Base-by-base conservation (phyloP, 2,888 invertebrate genomes). In the Onchidella celtica region DNA sequence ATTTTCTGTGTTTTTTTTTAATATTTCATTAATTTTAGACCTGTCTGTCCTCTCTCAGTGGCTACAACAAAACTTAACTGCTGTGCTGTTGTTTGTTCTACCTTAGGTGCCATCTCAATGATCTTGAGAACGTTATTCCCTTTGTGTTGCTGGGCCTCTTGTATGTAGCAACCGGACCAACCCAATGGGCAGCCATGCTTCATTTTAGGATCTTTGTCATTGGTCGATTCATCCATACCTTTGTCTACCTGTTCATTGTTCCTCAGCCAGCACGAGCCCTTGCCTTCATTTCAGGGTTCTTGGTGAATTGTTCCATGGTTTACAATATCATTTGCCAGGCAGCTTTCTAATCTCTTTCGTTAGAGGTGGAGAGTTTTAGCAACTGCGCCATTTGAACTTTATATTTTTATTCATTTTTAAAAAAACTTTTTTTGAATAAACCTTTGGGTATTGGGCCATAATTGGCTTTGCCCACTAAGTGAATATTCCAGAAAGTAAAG, bases 71-170 rank as follows among this genome's bases (percentile, higher is more conserved):
- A 47, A 47, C 47, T 11, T 6, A 47, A 47, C 47, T 47, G 47
- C 47, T 47, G 17, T 47, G 47, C 47, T 47, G 47, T 17, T 11
- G 47, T 47, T 11, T 17, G 6, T 47, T 47, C 47, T 47, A 47
- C 47, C 93, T 11, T 92, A 96, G 96, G 88, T 96, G 95, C 17
- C 96, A 96, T 90, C 94, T 95, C 87, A 96, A 96, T 89, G 96
- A 96, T 90, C 90, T 96, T 92, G 96, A 96, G 93, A 96, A 96
- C 91, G 96, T 96, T 78, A 94, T 95, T 0, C 94, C 95, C 0
- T 96, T 96, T 90, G 94, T 95, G 91, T 88, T 95, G 21, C 92
- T 95, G 40, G 95, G 95, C 4, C 94, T 95, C 4, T 90, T 95
- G 79, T 96, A 95, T 93, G 89, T 95, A 80, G 93, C 95, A 36